A percentile compares a stretch with the other conserved stretches of the same genome.
These are phyloP conservation scores for Malurus alboscapulatus DNA, from an alignment of 2,113 vertebrate species.

Conservation along the genomic window DNA sequence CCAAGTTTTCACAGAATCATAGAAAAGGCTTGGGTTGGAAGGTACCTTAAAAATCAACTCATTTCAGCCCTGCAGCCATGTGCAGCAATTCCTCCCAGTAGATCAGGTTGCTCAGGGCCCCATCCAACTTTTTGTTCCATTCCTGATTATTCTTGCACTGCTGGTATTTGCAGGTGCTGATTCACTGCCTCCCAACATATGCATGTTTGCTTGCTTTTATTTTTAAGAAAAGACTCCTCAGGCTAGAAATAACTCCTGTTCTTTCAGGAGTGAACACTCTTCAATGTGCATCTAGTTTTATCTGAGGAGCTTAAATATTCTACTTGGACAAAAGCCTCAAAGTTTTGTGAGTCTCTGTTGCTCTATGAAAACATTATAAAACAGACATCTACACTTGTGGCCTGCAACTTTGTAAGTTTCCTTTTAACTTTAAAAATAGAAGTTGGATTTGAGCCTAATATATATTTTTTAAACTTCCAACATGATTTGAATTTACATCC, in stretches of 20 bases:
- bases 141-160: background rate
- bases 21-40: background rate
- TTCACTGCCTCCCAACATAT: background rate
- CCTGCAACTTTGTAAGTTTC: background rate
- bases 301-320: background rate
- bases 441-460: background rate
- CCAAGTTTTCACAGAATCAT: background rate
- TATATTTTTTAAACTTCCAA: background rate
- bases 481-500: background rate
- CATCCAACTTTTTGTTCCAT: background rate
- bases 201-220: background rate
- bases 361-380: background rate
- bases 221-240: background rate
- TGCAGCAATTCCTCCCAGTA: background rate
- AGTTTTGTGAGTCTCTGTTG: background rate
- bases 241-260: background rate
- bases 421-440: background rate
- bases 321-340: background rate
- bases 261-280: background rate
- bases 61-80: background rate
- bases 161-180: conserved; percentile 13
- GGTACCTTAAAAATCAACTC: background rate
- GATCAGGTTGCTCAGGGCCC: background rate
- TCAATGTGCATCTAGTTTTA: background rate
- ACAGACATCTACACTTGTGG: background rate